Evolutionary conservation across 2,797 vertebrate genomes (phyloP).

Genomic region (Pitangus sulphuratus): DNA sequence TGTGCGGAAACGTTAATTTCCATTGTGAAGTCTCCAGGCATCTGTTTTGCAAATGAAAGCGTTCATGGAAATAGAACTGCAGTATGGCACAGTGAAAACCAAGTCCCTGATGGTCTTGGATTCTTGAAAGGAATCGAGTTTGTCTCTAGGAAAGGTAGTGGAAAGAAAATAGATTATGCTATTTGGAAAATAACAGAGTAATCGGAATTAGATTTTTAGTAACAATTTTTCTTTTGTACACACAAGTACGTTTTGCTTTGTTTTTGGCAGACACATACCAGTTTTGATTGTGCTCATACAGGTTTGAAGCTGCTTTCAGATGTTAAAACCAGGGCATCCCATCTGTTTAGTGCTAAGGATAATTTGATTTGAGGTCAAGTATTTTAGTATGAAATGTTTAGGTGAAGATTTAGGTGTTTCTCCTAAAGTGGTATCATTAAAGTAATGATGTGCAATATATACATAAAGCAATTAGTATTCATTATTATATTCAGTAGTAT

Average conservation of each 20-base stretch:
- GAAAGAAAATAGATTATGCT: neutral
- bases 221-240: neutral
- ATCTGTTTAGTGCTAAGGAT: neutral
- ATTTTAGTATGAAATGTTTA: neutral
- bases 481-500: too few species aligned
- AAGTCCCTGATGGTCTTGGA: neutral
- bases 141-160: neutral
- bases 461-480: accelerated
- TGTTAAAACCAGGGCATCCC: neutral
- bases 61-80: neutral
- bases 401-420: neutral
- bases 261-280: neutral
- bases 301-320: neutral
- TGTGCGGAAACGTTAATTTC: neutral
- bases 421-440: neutral
- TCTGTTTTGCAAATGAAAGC: neutral
- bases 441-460: neutral
- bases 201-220: neutral
- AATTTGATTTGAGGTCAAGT: neutral
- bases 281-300: neutral
- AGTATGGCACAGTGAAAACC: neutral
- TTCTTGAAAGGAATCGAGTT: neutral
- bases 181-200: neutral
- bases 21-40: neutral
- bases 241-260: neutral